These are phyloP conservation scores for Neodon shergylaensis DNA, from an alignment of 2,113 vertebrate species.

Conservation along the genomic window DNA sequence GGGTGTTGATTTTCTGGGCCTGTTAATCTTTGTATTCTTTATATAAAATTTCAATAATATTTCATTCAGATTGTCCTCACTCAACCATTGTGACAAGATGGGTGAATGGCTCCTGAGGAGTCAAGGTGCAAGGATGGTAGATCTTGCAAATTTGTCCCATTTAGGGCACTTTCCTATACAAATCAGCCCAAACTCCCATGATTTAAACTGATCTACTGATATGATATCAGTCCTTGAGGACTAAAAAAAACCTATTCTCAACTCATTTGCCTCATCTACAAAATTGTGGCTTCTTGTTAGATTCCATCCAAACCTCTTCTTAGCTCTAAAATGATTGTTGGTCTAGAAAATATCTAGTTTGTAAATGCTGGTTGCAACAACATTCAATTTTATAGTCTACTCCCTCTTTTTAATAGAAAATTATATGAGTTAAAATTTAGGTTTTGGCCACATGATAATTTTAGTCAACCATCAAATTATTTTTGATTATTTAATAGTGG, in stretches of 20 bases:
- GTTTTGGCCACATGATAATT: conserved; percentile 47
- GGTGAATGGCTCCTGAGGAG: neutral
- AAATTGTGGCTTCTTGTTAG: neutral
- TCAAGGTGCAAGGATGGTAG: neutral
- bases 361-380: neutral
- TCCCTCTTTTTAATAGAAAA: conserved; percentile 24
- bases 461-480: conserved; percentile 62
- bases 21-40: conserved; percentile 41
- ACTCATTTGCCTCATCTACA: neutral
- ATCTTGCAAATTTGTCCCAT: neutral
- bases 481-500: conserved; percentile 63
- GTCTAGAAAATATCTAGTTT: conserved; percentile 27
- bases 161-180: neutral
- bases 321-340: neutral
- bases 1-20: neutral
- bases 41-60: conserved; percentile 15
- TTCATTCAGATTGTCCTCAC: conserved; percentile 6
- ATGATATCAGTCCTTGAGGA: neutral
- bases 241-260: neutral
- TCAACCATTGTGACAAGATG: neutral
- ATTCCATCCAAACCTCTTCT: neutral
- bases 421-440: conserved; percentile 38
- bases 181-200: neutral
- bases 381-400: neutral
- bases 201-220: neutral